Base-by-base conservation (phyloP, 2,113 vertebrate genomes). In the Megaceryle torquata region DNA sequence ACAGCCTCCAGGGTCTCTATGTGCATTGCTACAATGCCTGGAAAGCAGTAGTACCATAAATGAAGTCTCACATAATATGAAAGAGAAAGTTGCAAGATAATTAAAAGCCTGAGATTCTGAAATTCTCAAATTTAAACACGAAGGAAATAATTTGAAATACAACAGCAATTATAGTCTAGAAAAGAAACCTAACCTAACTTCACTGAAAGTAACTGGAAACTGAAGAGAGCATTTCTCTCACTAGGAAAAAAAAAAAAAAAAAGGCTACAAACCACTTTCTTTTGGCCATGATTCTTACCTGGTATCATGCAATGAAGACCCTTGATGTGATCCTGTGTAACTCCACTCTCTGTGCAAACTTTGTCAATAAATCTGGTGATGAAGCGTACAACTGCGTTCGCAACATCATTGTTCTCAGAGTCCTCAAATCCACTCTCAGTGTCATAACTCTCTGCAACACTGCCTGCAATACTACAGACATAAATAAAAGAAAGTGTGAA, bases 341-440 rank as follows among this genome's bases (percentile, higher is more conserved):
- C 99, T 15, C 99, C 99, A 33, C 99, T 99, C 96, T 99, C 99
- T 6, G 99, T 99, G 97, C 99, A 99, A 94, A 99, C 99, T 90
- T 99, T 99, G 97, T 99, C 99, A 81, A 99, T 99, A 97, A 99
- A 99, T 69, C 99, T 98, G 16, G 99, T 98, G 77, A 99, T 98
- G 91, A 99, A 99, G 76, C 98, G 98, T 56, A 99, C 98, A 56
- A 99, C 99, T 2, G 99, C 98, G n/a, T 99, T 99, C 56, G 99
- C 98, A 51, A 99, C 97, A n/a, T 99, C 99, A 29, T 98, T 99
- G 97, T 97, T 99, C 95, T 99, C 99, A 0, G 99, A 99, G 93
- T 99, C 99, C 97, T 99, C 99, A 95, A 99, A 99, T 3, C 99
- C 99, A 75, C 99, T 99, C 96, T 99, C 99, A 2, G 99, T 99